Base-by-base conservation (phyloP, 2,888 invertebrate species). In the Pasiphila rectangulata region DNA sequence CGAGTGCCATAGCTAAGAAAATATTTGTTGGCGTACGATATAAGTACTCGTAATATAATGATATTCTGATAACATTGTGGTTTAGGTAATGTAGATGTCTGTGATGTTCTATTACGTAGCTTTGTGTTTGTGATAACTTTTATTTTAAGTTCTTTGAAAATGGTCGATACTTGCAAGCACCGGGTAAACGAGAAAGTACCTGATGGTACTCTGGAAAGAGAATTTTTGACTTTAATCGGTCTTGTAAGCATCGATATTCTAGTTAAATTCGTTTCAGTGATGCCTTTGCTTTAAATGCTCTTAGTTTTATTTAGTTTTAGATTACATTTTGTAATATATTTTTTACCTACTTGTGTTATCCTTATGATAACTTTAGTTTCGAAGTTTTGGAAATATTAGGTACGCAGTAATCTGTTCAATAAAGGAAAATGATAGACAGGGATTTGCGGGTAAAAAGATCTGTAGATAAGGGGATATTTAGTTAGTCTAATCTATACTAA, bases 31-130 rank as follows among this genome's bases (percentile, higher is more conserved):
- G 74, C 56, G 51, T 63, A 65, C 57, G 65, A 61, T 61, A 61
- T 63, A 63, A 59, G 61, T 57, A 63, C 57, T 63, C 42, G 5
- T 56, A 51, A 45, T 34, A n/a, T 27, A 38, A 34, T 56, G 54
- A 67, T 72, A 67, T 82, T 81, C 79, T 83, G 81, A 73, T 59
- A 64, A 65, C 60, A 63, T 72, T 72, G 69, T 70, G 69, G 71
- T 64, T 71, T 78, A 79, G 68, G 62, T 72, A 64, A 69, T 75
- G 75, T 85, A 84, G 83, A 67, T 77, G 76, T 83, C 85, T 86
- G 86, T 86, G 85, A 86, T 85, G 78, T 78, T 80, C 67, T 69
- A 68, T 27, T 75, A 61, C 72, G 68, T 78, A 72, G 64, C 57
- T 77, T 56, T 75, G 63, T 70, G 63, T 76, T 79, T 61, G 60